Evolutionary conservation across 2,797 vertebrate genomes (phyloP).

Genomic region (Gouania willdenowi): DNA sequence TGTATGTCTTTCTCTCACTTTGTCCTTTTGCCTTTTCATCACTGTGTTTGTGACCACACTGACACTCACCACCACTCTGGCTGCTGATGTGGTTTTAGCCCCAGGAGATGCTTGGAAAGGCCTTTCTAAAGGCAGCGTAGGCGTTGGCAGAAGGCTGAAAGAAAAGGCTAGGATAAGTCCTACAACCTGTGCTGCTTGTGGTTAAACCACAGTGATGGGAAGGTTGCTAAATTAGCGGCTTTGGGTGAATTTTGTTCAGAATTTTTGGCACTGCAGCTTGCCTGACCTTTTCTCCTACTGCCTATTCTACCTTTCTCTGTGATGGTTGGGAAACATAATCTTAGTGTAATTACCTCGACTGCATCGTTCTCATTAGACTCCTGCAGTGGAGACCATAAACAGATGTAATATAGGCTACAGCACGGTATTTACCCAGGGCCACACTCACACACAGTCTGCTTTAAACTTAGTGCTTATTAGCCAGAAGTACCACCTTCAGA

Average conservation of each 20-base stretch:
- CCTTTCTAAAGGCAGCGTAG: slow-evolving; percentile 36
- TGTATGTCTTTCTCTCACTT: slow-evolving; percentile 24
- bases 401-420: slow-evolving; percentile 40
- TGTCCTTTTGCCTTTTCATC: slow-evolving; percentile 34
- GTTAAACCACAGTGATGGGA: slow-evolving; percentile 19
- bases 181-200: slow-evolving; percentile 32
- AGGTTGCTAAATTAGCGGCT: slow-evolving; percentile 35
- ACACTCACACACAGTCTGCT: slow-evolving; percentile 27
- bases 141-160: slow-evolving; percentile 19
- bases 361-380: slow-evolving; percentile 60
- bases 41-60: slow-evolving; percentile 36
- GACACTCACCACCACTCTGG: slow-evolving; percentile 30
- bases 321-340: slow-evolving; percentile 31
- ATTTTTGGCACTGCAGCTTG: slow-evolving; percentile 16
- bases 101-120: slow-evolving; percentile 27
- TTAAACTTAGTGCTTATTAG: slow-evolving; percentile 31
- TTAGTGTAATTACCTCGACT: slow-evolving; percentile 57
- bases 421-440: slow-evolving; percentile 25
- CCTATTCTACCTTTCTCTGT: slow-evolving; percentile 29
- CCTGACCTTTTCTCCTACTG: slow-evolving; percentile 35
- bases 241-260: slow-evolving; percentile 15
- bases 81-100: slow-evolving; percentile 45
- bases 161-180: slow-evolving; percentile 10
- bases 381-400: slow-evolving; percentile 62
- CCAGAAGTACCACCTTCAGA: slow-evolving; percentile 7